A percentile compares a stretch with the other conserved stretches of the same genome.
Conservation (phyloP, 2,888 invertebrate genomes). For the Flabesymbios commensalis region DNA sequence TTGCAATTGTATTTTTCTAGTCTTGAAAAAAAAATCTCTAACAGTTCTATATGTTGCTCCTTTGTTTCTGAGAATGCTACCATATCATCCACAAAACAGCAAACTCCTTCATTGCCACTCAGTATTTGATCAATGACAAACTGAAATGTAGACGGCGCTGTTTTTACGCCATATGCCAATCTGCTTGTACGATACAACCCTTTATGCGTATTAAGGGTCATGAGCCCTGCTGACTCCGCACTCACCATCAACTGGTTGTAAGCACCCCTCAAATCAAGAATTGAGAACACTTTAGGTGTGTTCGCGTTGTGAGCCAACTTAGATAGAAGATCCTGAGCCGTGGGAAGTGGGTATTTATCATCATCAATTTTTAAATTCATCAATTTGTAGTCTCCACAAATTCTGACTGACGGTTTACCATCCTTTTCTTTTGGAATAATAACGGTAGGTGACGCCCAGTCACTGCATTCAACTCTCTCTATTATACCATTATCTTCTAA, state of each 20-base stretch:
- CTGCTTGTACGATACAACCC: not conserved
- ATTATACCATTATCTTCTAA: not conserved
- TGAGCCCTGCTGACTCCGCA: not conserved
- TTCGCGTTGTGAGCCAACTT: conserved; percentile 22
- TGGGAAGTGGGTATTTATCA: conserved; percentile 30
- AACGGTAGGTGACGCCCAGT: conserved; percentile 8
- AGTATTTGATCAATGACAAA: not conserved
- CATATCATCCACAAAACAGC: not conserved
- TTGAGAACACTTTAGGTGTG: too few species aligned
- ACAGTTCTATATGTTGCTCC: not conserved
- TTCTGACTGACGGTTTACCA: conserved; percentile 1
- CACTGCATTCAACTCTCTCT: not conserved
- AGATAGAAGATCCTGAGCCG: conserved; percentile 22
- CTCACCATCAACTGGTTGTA: not conserved
- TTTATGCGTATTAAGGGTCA: conserved; percentile 9
- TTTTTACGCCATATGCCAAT: not conserved
- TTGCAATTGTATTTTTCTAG: not conserved
- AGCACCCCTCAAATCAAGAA: not conserved
- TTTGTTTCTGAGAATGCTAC: not conserved
- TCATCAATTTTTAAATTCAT: conserved; percentile 16
- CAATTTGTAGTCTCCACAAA: conserved; percentile 28
- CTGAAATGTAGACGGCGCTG: conserved; percentile 3
- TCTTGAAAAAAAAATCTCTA: not conserved
- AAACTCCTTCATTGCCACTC: not conserved
- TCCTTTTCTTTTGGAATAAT: not conserved